Evolutionary conservation across 2,113 vertebrate genomes (phyloP), one percentile per base, ranked within the genome.

Genomic region (Hemibagrus wyckioides): DNA sequence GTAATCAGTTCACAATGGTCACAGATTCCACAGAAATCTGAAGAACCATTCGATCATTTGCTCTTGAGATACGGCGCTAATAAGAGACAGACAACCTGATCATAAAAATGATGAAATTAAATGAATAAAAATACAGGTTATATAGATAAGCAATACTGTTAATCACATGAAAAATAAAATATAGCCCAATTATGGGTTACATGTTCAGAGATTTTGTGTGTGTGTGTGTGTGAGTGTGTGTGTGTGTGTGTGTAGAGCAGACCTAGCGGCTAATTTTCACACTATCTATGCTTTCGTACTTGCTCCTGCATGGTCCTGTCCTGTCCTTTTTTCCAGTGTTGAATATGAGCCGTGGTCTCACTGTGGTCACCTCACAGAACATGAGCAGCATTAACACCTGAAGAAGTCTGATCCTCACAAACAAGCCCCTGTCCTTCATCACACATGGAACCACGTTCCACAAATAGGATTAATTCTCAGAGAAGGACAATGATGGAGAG

Each of bases 371-470:
- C 25, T 82, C n/a, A 30, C 4, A 82, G 41, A 56, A 81, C 52
- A 82, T 59, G 67, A 75, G 54, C 79, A 86, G 52, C 30, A 86
- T 81, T 71, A 63, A 59, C 85, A 87, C 52, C 33, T 59, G 14
- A 57, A 8, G 19, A 59, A 79, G n/a, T 73, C 52, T 71, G 50
- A 73, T 81, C 33, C 65, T 28, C 28, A 36, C 50, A 82, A 67
- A 71, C 44, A 56, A 52, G 21, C 21, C 30, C 56, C 10, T 80
- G 59, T 80, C 77, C 85, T 86, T 81, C 63, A 86, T 54, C 33
- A 67, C 50, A 86, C 77, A 81, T n/a, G 25, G 17, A 44, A 56
- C 17, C 23, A 73, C 67, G 0, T 56, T 81, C 28, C 21, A 14
- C 44, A 71, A 71, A 73, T 28, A 80, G 19, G 61, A 67, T 67